Evolutionary conservation across 2,113 vertebrate genomes (phyloP), one percentile per base, ranked within the genome.

Genomic region (Chamaea fasciata): DNA sequence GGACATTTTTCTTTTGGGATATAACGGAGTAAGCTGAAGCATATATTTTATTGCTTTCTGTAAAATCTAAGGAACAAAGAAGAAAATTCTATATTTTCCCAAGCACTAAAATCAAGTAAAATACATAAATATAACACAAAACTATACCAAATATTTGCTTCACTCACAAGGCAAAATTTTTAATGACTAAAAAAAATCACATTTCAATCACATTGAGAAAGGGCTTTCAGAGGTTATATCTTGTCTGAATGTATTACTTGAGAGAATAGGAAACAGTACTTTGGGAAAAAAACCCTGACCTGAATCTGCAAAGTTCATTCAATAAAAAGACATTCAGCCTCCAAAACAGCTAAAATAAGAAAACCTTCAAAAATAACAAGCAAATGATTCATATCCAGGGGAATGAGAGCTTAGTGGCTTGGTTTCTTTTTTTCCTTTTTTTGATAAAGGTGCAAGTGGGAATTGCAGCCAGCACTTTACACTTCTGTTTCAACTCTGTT

Each of bases 401-500:
- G 14, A 87, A 89, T n/a, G 35, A 87, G 15, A 46, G 5, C 22
- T 73, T 68, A 16, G 33, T 53, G 20, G 18, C 21, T 71, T 70
- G 11, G 4, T 2, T 0, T 5, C 19, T 41, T 67, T 44, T n/a
- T 21, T 9, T 0, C 1, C 0, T 24, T 46, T 67, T 77, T 78
- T 46, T 69, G 27, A 30, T 71, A 94, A 92, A 91, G 26, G 4
- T 22, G 3, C 31, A 80, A 65, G 28, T 77, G 68, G 55, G 87
- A 92, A 86, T 92, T 86, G 47, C n/a, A 95, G 28, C 15, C 31
- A 86, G 50, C 44, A 56, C 71, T 96, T 93, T 41, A 71, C 27
- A 60, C 62, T 86, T 90, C 70, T 79, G 30, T 85, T 93, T 50
- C 67, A 85, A 21, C 28, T 62, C 28, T 83, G 30, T 19, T 68